These are phyloP conservation scores for Uromys caudimaculatus DNA, from an alignment of 2,797 vertebrate genomes.

Conservation along the genomic window DNA sequence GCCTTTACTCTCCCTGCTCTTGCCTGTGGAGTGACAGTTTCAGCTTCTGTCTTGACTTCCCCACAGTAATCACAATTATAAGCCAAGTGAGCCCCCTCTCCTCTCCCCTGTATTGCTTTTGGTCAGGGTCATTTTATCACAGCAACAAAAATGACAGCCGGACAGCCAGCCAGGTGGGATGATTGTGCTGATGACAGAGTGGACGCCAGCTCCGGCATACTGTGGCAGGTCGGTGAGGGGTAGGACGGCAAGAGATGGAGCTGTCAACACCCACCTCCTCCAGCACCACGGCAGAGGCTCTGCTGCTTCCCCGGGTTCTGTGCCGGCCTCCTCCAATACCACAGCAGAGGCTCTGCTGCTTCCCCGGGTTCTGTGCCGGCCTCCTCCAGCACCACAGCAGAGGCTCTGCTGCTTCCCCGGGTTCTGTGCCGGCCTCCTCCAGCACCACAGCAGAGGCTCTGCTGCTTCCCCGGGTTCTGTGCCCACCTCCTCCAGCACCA, in stretches of 20 bases:
- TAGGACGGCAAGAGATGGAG: not conserved
- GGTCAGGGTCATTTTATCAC: not conserved
- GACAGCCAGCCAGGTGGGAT: not conserved
- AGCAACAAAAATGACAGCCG: not conserved
- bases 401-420: not conserved
- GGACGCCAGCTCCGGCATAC: not conserved
- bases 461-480: too few relatives aligned
- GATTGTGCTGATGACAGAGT: not conserved
- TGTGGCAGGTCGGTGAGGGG: not conserved
- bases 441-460: not conserved
- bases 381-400: too few relatives aligned
- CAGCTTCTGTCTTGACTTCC: not conserved
- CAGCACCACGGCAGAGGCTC: not conserved
- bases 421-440: constrained; percentile 13
- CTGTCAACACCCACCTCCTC: constrained; percentile 27
- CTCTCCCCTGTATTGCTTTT: not conserved
- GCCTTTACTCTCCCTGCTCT: not conserved
- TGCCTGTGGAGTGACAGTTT: not conserved
- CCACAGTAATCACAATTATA: not conserved
- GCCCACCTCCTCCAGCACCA: constrained; percentile 40
- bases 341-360: not conserved
- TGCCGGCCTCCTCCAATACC: too few relatives aligned
- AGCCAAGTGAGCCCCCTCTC: not conserved
- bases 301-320: not conserved
- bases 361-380: not conserved